phyloP scores from a whole-genome alignment of 2,797 vertebrate genomes.

The Hippoglossus hippoglossus region DNA sequence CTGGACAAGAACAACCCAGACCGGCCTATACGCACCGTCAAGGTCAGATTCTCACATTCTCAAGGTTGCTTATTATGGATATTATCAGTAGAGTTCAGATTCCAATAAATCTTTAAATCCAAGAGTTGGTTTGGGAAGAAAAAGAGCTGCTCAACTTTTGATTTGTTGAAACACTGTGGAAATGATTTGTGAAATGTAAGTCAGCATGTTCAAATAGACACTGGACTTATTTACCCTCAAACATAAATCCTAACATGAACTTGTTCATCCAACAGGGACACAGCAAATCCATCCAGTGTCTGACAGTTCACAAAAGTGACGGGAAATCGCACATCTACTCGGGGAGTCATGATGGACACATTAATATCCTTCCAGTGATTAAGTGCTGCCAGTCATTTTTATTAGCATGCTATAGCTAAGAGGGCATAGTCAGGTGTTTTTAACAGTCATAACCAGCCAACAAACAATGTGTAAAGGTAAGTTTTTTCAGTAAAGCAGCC shows the following conservation, averaged over 20 bases:
- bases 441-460: too few species aligned
- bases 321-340: conserved; percentile 91
- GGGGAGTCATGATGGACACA: conserved; percentile 95
- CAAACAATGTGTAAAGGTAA: too few species aligned
- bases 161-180: neutral
- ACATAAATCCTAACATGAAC: conserved; percentile 3
- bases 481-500: neutral
- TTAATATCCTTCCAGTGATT: conserved; percentile 93
- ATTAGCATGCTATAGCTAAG: neutral
- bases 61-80: neutral
- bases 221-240: neutral
- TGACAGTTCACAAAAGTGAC: conserved; percentile 90
- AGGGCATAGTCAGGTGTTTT: neutral
- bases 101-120: neutral
- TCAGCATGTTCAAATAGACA: neutral
- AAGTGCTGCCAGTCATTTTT: neutral
- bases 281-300: conserved; percentile 95
- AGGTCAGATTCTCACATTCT: conserved; percentile 82
- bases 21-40: conserved; percentile 90
- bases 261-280: conserved; percentile 87
- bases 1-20: conserved; percentile 95
- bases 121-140: neutral
- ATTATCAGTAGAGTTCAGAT: neutral
- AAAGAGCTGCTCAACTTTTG: too few species aligned
- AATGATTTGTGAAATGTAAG: neutral